phyloP scores from a whole-genome alignment of 1,140 invertebrate species.

The Pemphigus obesinymphae region DNA sequence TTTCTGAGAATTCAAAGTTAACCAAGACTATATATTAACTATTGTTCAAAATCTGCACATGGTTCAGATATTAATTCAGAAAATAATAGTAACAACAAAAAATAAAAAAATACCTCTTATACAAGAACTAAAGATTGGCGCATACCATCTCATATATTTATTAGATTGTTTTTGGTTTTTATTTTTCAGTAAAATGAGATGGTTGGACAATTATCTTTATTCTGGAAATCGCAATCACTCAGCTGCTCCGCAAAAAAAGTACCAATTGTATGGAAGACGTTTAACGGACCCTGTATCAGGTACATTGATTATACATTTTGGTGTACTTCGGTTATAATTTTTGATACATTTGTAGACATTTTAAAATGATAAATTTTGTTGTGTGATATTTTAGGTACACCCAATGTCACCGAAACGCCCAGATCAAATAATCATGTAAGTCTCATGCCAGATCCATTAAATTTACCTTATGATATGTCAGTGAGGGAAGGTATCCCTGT shows the following conservation, averaged over 20 bases:
- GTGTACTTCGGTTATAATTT: background rate
- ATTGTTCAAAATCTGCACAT: too few species aligned
- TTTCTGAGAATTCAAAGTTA: too few species aligned
- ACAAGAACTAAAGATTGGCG: too few species aligned
- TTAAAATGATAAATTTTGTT: background rate
- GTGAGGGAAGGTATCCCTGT: background rate
- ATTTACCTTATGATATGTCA: slow-evolving; percentile 23
- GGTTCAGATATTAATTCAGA: too few species aligned
- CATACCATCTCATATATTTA: too few species aligned
- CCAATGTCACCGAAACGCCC: background rate
- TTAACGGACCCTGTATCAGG: slow-evolving; percentile 54
- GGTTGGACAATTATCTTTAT: slow-evolving; percentile 71
- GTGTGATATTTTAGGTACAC: background rate
- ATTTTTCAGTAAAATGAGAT: slow-evolving; percentile 49
- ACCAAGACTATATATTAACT: too few species aligned
- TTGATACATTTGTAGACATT: background rate
- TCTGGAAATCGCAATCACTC: slow-evolving; percentile 52
- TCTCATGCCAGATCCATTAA: slow-evolving; percentile 51
- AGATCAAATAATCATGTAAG: background rate
- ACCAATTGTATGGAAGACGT: slow-evolving; percentile 83
- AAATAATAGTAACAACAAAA: too few species aligned
- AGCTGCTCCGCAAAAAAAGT: slow-evolving; percentile 82
- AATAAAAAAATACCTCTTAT: too few species aligned
- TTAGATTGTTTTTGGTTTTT: background rate
- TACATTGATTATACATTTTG: background rate